Conservation (phyloP, 2,113 vertebrate genomes). For the Lampris megalopsis region DNA sequence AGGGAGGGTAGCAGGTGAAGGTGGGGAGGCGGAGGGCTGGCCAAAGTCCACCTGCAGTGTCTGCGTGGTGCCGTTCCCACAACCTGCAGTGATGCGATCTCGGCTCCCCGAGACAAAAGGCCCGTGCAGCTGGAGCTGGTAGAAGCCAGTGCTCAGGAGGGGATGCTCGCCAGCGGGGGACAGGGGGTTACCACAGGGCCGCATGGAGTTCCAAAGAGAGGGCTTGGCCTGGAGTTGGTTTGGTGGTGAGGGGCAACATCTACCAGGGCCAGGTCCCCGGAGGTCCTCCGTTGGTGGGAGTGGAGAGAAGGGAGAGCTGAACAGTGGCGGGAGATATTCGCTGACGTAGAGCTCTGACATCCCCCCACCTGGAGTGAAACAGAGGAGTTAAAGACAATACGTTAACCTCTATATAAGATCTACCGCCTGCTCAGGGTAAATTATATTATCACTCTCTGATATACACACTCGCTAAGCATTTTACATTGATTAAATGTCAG, state of each 20-base stretch:
- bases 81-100: slow-evolving; percentile 18
- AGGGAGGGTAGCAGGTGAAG: slow-evolving; percentile 57
- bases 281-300: slow-evolving; percentile 49
- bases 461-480: no score
- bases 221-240: slow-evolving; percentile 56
- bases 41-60: slow-evolving; percentile 71
- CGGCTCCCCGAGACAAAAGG: slow-evolving; percentile 66
- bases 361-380: slow-evolving; percentile 61
- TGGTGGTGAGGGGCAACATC: slow-evolving; percentile 41
- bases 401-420: background rate
- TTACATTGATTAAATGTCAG: no score
- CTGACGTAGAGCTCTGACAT: slow-evolving; percentile 60
- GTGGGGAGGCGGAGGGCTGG: slow-evolving; percentile 55
- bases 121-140: slow-evolving; percentile 76
- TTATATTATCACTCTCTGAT: background rate
- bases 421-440: background rate
- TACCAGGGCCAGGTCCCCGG: slow-evolving; percentile 40
- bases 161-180: slow-evolving; percentile 37
- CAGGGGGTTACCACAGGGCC: slow-evolving; percentile 40
- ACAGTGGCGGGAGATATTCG: slow-evolving; percentile 60
- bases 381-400: background rate
- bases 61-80: slow-evolving; percentile 21
- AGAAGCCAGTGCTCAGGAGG: slow-evolving; percentile 73
- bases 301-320: slow-evolving; percentile 59
- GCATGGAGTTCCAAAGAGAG: slow-evolving; percentile 39